Evolutionary conservation across 2,113 vertebrate genomes (phyloP), one percentile per base, ranked within the genome.

Genomic region (Bujurquina vittata): DNA sequence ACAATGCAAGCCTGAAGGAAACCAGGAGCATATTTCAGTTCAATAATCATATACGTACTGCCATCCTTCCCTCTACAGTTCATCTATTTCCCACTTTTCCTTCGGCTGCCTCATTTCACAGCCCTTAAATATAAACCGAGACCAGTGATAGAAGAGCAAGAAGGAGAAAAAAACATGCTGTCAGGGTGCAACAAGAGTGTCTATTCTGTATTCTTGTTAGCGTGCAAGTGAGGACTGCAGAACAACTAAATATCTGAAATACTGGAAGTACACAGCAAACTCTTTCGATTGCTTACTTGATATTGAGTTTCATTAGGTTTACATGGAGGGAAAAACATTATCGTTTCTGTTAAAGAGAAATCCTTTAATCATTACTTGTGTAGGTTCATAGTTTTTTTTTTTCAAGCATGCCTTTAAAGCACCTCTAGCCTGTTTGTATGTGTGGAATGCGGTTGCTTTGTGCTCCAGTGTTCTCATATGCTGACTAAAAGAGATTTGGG

Each of bases 91-190:
- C 22, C 83, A 55, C 62, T 87, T 87, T 78, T 86, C 49, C 20
- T 79, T 40, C 49, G 17, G n/a, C 77, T 10, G 33, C 59, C 54
- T 90, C 63, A 80, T 91, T 89, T 92, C 79, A 83, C 87, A 81
- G 73, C 11, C 22, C 33, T 77, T 87, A 89, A 88, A 73, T 77
- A 77, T 79, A 83, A 79, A 87, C 37, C 3, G 20, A 84, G 33
- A 58, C 23, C 57, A 60, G 54, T 31, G 79, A 83, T 55, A 40
- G 69, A 59, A 18, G 26, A 73, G 35, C 33, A 22, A 81, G 46
- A 56, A 2, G 10, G 49, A 35, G 33, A 35, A 74, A 10, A 26
- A 55, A 54, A 61, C 60, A 60, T 67, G 46, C 33, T 46, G 79
- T 33, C 43, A 81, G 59, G 73, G 57, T 33, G 15, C 22, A 62